phyloP scores from a whole-genome alignment of 2,797 vertebrate genomes.

The Anguilla anguilla region DNA sequence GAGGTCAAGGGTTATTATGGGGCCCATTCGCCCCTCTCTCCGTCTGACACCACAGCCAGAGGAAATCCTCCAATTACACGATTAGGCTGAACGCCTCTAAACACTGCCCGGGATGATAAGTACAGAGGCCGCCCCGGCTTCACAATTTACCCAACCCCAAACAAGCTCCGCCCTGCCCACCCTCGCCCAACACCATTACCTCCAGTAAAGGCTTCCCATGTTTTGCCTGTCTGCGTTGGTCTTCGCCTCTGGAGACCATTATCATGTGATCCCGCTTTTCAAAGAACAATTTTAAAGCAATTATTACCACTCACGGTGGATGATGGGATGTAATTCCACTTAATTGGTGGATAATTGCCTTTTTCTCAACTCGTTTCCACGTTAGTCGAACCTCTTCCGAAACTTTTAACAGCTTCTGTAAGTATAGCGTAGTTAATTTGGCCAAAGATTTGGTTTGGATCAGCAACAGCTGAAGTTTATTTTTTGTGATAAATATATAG shows the following conservation, averaged over 20 bases:
- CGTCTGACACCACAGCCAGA: constrained; percentile 37
- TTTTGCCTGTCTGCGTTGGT: not conserved
- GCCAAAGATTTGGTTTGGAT: not conserved
- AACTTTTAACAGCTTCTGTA: not conserved
- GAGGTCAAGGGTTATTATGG: constrained; percentile 51
- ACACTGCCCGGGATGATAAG: constrained; percentile 39
- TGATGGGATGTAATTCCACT: not conserved
- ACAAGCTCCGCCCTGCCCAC: not conserved
- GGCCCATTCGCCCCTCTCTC: constrained; percentile 40
- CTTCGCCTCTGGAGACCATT: not conserved
- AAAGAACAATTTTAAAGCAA: constrained; percentile 16
- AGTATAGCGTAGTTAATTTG: not conserved
- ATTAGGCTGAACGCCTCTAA: constrained; percentile 50
- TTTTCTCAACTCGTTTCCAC: not conserved
- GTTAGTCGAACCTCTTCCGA: not conserved
- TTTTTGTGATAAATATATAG: not conserved
- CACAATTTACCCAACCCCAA: not conserved
- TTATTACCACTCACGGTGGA: not conserved
- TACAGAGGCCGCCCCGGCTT: constrained; percentile 13
- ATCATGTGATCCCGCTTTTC: not conserved
- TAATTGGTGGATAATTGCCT: not conserved
- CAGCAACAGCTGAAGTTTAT: not conserved
- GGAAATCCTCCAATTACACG: constrained; percentile 53
- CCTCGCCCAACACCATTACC: not conserved
- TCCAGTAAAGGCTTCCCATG: not conserved